These are phyloP conservation scores for Actinia equina DNA, from an alignment of 64 coral and sea anemone genomes.

Conservation along the genomic window DNA sequence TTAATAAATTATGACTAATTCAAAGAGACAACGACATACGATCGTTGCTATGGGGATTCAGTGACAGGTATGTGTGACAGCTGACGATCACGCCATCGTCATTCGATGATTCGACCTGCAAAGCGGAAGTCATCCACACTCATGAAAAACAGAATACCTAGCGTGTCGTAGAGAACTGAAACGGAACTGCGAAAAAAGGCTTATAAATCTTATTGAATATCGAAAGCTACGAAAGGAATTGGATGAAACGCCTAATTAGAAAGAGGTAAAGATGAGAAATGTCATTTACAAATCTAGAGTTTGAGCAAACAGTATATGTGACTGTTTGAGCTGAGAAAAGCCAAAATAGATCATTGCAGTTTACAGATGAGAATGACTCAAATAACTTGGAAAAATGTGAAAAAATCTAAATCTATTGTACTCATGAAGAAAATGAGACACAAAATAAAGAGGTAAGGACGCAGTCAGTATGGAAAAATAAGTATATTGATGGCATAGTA, in stretches of 20 bases:
- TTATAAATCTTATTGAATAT: not conserved
- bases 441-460: not conserved
- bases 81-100: slow-evolving; percentile 7
- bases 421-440: slow-evolving; percentile 9
- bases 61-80: not conserved
- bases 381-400: slow-evolving; percentile 3
- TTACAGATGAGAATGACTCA: not conserved
- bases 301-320: not conserved
- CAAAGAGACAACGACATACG: not conserved
- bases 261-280: not conserved
- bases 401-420: not conserved
- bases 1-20: not conserved
- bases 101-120: not conserved
- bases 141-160: not conserved
- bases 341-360: not conserved
- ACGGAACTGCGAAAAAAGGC: not conserved
- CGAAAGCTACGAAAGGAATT: not conserved
- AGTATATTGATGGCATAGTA: no score
- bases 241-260: not conserved
- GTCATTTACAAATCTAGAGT: no score
- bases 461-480: not conserved
- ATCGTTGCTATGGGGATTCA: not conserved
- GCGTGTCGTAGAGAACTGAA: not conserved
- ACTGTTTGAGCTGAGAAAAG: not conserved
- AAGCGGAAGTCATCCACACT: not conserved